Evolutionary conservation across 2,888 invertebrate species (phyloP).

Genomic region (Carpatolechia fugitivella): DNA sequence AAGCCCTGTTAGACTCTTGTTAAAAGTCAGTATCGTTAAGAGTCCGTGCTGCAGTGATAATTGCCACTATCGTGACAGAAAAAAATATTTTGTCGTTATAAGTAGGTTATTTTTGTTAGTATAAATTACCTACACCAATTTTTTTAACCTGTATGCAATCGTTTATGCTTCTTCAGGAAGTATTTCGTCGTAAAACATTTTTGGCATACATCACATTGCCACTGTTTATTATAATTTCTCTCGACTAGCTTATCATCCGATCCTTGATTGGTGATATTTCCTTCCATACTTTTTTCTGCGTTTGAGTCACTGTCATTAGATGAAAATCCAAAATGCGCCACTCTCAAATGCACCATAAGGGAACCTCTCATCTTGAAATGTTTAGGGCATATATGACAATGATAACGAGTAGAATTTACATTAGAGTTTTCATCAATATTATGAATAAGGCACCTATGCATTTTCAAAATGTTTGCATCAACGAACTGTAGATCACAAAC

Average conservation of each 20-base stretch:
- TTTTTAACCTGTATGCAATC: constrained; percentile 88
- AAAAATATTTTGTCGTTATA: not conserved
- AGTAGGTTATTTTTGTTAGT: constrained; percentile 43
- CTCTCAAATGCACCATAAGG: constrained; percentile 88
- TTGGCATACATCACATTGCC: constrained; percentile 91
- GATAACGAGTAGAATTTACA: constrained; percentile 71
- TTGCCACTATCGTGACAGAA: too few species aligned
- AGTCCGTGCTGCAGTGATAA: not conserved
- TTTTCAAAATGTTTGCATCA: constrained; percentile 83
- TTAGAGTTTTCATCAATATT: constrained; percentile 60
- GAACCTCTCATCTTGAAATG: constrained; percentile 90
- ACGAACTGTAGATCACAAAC: constrained; percentile 86
- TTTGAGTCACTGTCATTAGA: constrained; percentile 37
- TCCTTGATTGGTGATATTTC: constrained; percentile 28
- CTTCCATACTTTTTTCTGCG: constrained; percentile 30
- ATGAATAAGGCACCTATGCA: constrained; percentile 87
- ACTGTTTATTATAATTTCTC: constrained; percentile 84
- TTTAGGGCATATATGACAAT: constrained; percentile 89
- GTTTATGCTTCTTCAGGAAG: constrained; percentile 92
- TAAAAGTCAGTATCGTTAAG: constrained; percentile 1
- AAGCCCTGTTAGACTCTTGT: not conserved
- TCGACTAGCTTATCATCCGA: constrained; percentile 44
- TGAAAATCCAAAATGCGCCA: constrained; percentile 84
- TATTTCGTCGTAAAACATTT: constrained; percentile 94
- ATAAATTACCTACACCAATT: constrained; percentile 72